Percentiles rank a stretch among this genome's conserved stretches.
Evolutionary conservation across 2,797 vertebrate species (phyloP).

Genomic region (Halcyon smyrnensis): DNA sequence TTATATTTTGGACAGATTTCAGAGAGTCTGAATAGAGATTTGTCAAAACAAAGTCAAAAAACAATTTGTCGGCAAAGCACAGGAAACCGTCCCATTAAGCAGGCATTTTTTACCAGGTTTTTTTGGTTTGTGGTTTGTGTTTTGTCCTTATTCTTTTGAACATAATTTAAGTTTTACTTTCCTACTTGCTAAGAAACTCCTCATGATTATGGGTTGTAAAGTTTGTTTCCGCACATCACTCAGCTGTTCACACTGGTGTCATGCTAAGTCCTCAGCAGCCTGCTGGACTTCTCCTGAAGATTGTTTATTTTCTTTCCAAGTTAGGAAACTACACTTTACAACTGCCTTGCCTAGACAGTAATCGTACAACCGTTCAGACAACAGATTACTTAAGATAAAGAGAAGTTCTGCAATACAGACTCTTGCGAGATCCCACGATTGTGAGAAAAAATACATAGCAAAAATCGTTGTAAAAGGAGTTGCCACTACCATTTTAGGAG

Average conservation of each 20-base stretch:
- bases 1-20: neutral
- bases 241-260: neutral
- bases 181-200: neutral
- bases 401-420: neutral
- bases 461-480: neutral
- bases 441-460: neutral
- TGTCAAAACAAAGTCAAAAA: neutral
- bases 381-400: neutral
- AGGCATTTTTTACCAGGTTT: neutral
- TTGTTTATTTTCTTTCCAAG: neutral
- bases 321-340: neutral
- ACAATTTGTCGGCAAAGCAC: neutral
- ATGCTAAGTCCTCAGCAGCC: neutral
- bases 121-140: no score
- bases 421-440: neutral
- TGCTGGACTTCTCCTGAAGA: neutral
- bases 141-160: neutral
- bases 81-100: neutral
- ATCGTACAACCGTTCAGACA: rapidly evolving
- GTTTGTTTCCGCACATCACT: no score
- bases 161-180: neutral
- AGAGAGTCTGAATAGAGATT: neutral
- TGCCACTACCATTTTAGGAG: neutral
- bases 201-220: neutral
- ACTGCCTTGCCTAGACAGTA: neutral